A percentile compares a stretch with the other conserved stretches of the same genome.
Evolutionary conservation across 1,140 invertebrate genomes (phyloP).

Genomic region (Polyergus mexicanus): DNA sequence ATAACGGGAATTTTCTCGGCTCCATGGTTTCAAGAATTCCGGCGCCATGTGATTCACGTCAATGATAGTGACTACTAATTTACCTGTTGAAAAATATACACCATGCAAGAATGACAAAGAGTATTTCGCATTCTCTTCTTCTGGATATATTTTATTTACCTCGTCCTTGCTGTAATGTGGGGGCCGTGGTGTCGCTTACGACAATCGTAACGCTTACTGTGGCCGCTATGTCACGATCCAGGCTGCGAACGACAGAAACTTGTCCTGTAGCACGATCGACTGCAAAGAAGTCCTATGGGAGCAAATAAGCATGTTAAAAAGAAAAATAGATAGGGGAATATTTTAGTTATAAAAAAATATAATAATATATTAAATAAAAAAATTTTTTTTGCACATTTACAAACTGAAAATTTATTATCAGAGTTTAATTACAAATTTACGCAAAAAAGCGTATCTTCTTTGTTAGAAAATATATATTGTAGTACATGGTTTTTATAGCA

Average conservation of each 20-base stretch:
- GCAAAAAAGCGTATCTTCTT: background rate
- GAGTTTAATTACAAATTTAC: background rate
- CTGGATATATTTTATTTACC: slow-evolving; percentile 84
- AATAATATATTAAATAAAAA: background rate
- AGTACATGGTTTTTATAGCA: background rate
- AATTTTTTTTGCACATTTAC: background rate
- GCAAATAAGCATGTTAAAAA: slow-evolving; percentile 19
- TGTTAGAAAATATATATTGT: slow-evolving; percentile 1
- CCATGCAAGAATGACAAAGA: background rate
- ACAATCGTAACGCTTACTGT: slow-evolving; percentile 92
- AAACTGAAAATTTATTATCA: background rate
- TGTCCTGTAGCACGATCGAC: slow-evolving; percentile 90
- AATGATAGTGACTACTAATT: slow-evolving; percentile 94
- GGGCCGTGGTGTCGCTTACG: slow-evolving; percentile 93
- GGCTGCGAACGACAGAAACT: slow-evolving; percentile 89
- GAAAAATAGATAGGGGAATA: background rate
- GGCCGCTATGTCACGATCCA: slow-evolving; percentile 91
- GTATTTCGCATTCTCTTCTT: slow-evolving; percentile 29
- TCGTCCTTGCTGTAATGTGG: slow-evolving; percentile 91
- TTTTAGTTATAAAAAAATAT: slow-evolving; percentile 10
- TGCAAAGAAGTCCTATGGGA: slow-evolving; percentile 91
- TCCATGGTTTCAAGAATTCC: slow-evolving; percentile 91
- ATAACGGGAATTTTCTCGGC: slow-evolving; percentile 90
- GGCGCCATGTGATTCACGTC: slow-evolving; percentile 92
- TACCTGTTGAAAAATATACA: slow-evolving; percentile 86